phyloP scores from a whole-genome alignment of 64 coral and sea anemone genomes.

The Montipora capricornis region DNA sequence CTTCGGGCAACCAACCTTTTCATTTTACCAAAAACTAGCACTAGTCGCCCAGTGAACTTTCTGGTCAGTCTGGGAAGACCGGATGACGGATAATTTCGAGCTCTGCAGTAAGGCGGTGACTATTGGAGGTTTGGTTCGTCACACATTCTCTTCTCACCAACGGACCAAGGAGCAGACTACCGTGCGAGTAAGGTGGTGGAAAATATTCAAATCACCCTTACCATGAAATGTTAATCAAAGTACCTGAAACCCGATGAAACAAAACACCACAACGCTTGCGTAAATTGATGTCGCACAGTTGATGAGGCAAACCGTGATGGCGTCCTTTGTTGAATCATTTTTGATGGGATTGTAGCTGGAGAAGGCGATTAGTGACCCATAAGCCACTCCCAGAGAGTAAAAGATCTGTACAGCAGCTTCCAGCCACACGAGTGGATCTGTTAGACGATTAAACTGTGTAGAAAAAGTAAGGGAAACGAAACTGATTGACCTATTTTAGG shows the following conservation, averaged over 20 bases:
- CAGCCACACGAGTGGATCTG: slow-evolving; percentile 90
- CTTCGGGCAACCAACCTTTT: no score
- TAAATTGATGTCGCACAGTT: slow-evolving; percentile 96
- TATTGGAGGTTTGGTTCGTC: no score
- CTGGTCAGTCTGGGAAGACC: no score
- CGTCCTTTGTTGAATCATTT: slow-evolving; percentile 94
- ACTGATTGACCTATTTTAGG: no score
- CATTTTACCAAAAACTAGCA: no score
- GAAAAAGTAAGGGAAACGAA: not conserved
- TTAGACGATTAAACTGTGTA: slow-evolving; percentile 87
- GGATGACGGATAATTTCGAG: no score
- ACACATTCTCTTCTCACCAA: no score
- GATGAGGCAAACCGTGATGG: slow-evolving; percentile 95
- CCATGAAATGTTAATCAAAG: not conserved
- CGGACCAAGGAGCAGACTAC: no score
- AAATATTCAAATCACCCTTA: not conserved
- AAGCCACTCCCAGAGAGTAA: slow-evolving; percentile 95
- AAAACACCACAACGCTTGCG: slow-evolving; percentile 96
- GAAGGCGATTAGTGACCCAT: slow-evolving; percentile 96
- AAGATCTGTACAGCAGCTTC: slow-evolving; percentile 97
- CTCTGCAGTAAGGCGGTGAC: no score
- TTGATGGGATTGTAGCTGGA: slow-evolving; percentile 98
- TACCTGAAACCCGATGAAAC: slow-evolving; percentile 85
- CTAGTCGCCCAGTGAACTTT: no score
- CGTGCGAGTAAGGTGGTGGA: not conserved